Conservation (phyloP, 2,113 vertebrate genomes). For the Pimephales promelas region DNA sequence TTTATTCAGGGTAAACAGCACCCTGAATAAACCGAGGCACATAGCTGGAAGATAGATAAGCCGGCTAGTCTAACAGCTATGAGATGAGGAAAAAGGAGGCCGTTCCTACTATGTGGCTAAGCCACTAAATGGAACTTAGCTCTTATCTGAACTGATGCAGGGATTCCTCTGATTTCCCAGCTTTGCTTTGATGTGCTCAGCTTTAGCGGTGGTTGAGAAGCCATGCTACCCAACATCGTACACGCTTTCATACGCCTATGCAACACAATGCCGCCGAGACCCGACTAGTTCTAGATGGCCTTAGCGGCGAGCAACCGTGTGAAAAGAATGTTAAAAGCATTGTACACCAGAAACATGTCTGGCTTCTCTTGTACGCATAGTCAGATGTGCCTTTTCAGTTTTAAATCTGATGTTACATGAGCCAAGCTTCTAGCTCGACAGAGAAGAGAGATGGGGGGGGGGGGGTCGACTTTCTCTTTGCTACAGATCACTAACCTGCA, state of each 20-base stretch:
- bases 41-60: constrained; percentile 41
- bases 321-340: constrained; percentile 35
- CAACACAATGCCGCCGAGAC: background rate
- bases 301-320: background rate
- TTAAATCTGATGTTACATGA: constrained; percentile 24
- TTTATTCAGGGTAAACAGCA: constrained; percentile 48
- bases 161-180: constrained; percentile 66
- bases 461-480: background rate
- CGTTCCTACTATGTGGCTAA: constrained; percentile 67
- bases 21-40: constrained; percentile 28
- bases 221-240: background rate
- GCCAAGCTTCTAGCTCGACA: background rate
- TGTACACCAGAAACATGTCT: constrained; percentile 2
- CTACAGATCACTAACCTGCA: constrained; percentile 14
- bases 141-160: constrained; percentile 73
- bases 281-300: constrained; percentile 16
- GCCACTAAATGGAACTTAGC: constrained; percentile 71
- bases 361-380: background rate
- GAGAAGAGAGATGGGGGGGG: background rate
- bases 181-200: constrained; percentile 72
- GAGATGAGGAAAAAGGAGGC: constrained; percentile 48
- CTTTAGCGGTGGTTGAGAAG: constrained; percentile 9
- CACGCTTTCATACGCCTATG: constrained; percentile 14
- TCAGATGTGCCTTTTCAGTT: constrained; percentile 25
- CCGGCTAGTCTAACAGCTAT: constrained; percentile 43